A percentile compares a stretch with the other conserved stretches of the same genome.
Conservation (phyloP, 2,113 vertebrate genomes). For the Aphelocoma coerulescens region DNA sequence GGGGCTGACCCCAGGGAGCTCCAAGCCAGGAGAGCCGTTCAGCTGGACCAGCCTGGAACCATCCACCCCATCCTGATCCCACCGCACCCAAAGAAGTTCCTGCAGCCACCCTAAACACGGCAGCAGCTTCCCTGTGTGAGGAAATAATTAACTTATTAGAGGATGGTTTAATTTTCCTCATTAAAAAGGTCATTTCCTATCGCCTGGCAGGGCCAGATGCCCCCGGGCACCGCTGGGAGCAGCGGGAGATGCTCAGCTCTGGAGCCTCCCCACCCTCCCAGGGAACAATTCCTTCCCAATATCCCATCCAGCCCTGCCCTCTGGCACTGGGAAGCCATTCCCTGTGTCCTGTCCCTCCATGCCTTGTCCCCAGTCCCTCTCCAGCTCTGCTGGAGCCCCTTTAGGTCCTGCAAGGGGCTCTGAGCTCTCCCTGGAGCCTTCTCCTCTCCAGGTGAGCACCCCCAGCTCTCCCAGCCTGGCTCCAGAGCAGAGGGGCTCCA, state of each 20-base stretch:
- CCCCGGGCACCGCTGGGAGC: background rate
- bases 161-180: background rate
- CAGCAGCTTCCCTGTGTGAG: slow-evolving; percentile 18
- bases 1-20: background rate
- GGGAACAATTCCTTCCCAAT: background rate
- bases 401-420: background rate
- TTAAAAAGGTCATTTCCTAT: slow-evolving; percentile 40
- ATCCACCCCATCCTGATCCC: fast-evolving
- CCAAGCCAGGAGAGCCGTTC: background rate
- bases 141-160: slow-evolving; percentile 35
- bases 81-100: background rate
- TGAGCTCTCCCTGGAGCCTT: background rate
- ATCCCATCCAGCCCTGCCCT: background rate
- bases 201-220: background rate
- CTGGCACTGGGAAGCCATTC: background rate
- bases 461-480: background rate
- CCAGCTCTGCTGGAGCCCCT: background rate
- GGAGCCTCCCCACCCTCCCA: background rate
- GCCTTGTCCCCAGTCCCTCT: background rate
- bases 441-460: background rate
- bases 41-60: background rate
- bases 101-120: background rate
- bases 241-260: background rate
- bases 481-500: background rate
- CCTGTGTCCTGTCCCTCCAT: background rate